A percentile compares a stretch with the other conserved stretches of the same genome.
Evolutionary conservation across 2,797 vertebrate species (phyloP).

Genomic region (Esox masquinongy): DNA sequence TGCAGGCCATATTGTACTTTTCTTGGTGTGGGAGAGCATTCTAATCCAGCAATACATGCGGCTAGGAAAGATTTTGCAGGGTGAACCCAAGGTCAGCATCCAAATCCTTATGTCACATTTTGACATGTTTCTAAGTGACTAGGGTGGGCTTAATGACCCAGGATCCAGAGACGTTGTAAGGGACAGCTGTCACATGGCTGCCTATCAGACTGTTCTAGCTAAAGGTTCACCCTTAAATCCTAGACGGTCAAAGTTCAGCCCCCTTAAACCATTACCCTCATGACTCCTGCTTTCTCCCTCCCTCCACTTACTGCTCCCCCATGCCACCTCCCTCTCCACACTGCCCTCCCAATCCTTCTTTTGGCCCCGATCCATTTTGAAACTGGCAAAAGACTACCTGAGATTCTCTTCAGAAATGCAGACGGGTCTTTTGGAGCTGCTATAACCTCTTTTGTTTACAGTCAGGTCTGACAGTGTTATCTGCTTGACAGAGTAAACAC

Average conservation of each 20-base stretch:
- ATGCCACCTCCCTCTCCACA: conserved; percentile 12
- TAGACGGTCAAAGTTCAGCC: background rate
- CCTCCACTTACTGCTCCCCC: background rate
- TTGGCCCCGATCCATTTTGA: background rate
- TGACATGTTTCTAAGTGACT: background rate
- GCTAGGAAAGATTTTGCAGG: too few relatives aligned
- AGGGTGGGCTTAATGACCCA: background rate
- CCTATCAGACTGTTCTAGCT: background rate
- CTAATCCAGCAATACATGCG: too few relatives aligned
- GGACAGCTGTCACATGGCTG: background rate
- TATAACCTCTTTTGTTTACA: conserved; percentile 37
- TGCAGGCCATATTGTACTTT: too few relatives aligned
- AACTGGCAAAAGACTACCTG: conserved; percentile 8
- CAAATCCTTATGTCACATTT: too few relatives aligned
- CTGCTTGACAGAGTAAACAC: conserved; percentile 51
- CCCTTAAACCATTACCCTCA: background rate
- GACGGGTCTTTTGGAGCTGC: conserved; percentile 28
- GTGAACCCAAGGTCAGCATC: too few relatives aligned
- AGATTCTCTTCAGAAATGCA: conserved; percentile 45
- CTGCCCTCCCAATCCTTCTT: conserved; percentile 8
- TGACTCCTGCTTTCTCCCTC: background rate
- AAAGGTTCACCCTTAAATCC: background rate
- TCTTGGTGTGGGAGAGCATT: too few relatives aligned
- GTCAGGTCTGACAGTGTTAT: conserved; percentile 41
- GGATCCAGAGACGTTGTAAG: background rate